phyloP scores from a whole-genome alignment of 2,113 vertebrate genomes.

The Tenebrosternarchus preto region DNA sequence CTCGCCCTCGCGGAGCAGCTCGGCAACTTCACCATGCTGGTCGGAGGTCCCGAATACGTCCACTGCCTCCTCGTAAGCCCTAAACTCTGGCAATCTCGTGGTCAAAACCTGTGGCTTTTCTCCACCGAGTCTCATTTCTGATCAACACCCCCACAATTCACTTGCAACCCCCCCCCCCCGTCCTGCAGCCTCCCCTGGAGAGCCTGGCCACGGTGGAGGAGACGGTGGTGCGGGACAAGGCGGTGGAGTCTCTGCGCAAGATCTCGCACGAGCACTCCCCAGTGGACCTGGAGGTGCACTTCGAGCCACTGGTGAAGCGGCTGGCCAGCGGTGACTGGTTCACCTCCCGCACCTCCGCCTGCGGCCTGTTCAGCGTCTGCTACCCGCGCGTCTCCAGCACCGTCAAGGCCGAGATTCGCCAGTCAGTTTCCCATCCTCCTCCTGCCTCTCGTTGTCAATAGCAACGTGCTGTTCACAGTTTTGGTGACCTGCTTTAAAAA shows the following conservation, averaged over 20 bases:
- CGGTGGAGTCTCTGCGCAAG: conserved; percentile 89
- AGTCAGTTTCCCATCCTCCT: conserved; percentile 73
- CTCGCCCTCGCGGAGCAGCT: conserved; percentile 88
- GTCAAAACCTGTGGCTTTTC: conserved; percentile 37
- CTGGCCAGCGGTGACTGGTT: conserved; percentile 91
- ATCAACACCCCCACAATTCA: neutral
- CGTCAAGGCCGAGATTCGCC: conserved; percentile 86
- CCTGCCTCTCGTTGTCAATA: neutral
- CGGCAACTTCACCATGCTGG: conserved; percentile 88
- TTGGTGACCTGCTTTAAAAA: too few species aligned
- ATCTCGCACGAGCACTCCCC: conserved; percentile 89
- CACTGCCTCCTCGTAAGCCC: conserved; percentile 85
- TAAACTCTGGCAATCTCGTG: neutral
- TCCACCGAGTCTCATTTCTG: neutral
- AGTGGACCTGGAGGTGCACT: conserved; percentile 87
- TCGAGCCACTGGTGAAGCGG: conserved; percentile 88
- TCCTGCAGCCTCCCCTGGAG: conserved; percentile 84
- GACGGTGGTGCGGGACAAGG: conserved; percentile 88
- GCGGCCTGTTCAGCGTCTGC: conserved; percentile 88
- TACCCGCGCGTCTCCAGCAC: conserved; percentile 86
- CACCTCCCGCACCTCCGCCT: conserved; percentile 89
- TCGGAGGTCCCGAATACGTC: conserved; percentile 88
- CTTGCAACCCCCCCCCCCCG: neutral
- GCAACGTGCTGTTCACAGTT: neutral
- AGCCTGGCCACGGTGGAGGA: conserved; percentile 90